phyloP scores from a whole-genome alignment of 2,113 vertebrate species.

The Leuciscus idus region DNA sequence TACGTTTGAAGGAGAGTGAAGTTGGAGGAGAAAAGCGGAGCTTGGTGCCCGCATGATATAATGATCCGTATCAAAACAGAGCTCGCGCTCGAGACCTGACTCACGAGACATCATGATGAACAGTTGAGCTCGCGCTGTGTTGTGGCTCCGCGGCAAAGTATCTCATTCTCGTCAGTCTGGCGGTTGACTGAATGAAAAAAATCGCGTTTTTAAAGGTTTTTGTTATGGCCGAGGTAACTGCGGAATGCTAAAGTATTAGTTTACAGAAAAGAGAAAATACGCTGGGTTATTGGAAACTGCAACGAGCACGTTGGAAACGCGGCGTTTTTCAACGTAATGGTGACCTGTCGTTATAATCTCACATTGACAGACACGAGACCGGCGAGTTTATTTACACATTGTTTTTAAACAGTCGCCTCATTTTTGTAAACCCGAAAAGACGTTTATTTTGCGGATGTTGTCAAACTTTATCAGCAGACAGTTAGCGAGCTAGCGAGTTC shows the following conservation, averaged over 20 bases:
- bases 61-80: conserved; percentile 33
- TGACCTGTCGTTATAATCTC: neutral
- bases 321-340: neutral
- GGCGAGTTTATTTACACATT: neutral
- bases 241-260: neutral
- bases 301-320: conserved; percentile 24
- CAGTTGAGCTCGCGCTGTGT: conserved; percentile 10
- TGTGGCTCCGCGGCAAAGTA: neutral
- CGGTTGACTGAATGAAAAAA: neutral
- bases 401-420: neutral
- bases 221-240: neutral
- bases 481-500: conserved; percentile 33
- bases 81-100: conserved; percentile 1
- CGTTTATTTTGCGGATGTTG: conserved; percentile 28
- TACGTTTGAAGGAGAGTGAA: neutral
- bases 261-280: neutral
- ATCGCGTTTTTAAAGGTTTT: neutral
- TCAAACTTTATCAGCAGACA: conserved; percentile 21
- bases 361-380: neutral
- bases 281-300: neutral
- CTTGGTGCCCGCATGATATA: neutral
- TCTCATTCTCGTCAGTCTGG: neutral
- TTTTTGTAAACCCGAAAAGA: neutral
- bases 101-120: neutral
- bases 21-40: neutral